Conservation (phyloP, 2,113 vertebrate genomes). For the Prochilodus magdalenae region DNA sequence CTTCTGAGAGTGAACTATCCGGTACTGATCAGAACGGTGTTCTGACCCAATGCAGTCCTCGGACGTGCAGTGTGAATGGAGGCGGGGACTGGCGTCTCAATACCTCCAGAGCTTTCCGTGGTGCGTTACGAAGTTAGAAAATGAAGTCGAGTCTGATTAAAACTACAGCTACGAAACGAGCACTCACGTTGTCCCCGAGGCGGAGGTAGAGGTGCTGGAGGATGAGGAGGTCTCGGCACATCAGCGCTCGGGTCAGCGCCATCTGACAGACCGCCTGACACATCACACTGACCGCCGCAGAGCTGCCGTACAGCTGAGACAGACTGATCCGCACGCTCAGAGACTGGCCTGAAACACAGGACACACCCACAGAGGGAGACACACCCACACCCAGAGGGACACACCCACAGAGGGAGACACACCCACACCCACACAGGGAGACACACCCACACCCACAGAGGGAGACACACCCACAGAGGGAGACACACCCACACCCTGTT, state of each 20-base stretch:
- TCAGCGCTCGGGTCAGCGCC: conserved; percentile 81
- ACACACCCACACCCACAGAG: background rate
- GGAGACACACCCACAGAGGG: background rate
- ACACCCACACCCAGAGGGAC: background rate
- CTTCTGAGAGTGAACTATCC: no score
- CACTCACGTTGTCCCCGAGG: conserved; percentile 86
- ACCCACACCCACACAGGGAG: no score
- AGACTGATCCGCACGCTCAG: conserved; percentile 81
- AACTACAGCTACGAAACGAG: no score
- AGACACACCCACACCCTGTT: no score
- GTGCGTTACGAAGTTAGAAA: no score
- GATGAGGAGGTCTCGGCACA: conserved; percentile 91
- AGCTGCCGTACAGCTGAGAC: conserved; percentile 87
- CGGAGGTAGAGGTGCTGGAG: conserved; percentile 88
- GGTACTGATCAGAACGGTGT: no score
- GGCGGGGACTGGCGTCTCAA: no score
- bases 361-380: conserved; percentile 13
- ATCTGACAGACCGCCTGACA: conserved; percentile 84
- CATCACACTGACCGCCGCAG: conserved; percentile 71
- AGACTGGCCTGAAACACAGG: conserved; percentile 75
- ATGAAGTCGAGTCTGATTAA: no score
- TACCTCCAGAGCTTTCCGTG: no score
- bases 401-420: no score
- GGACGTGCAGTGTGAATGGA: no score
- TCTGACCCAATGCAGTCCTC: no score